phyloP scores from a whole-genome alignment of 2,797 vertebrate genomes.

The Ceyx erithaca region DNA sequence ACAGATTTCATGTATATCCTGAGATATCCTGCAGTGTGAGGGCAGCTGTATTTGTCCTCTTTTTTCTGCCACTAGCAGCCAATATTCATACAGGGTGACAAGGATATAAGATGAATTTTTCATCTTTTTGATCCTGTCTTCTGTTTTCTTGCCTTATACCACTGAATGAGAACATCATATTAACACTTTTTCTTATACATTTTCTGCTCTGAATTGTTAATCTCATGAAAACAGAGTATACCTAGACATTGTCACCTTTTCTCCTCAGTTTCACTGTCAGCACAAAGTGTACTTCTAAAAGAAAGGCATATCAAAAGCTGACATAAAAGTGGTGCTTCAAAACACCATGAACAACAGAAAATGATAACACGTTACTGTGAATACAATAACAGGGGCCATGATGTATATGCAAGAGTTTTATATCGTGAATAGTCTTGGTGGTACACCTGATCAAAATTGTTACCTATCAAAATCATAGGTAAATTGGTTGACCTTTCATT shows the following conservation, averaged over 20 bases:
- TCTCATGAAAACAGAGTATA: neutral
- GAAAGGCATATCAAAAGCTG: neutral
- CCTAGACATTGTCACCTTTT: neutral
- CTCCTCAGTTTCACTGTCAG: neutral
- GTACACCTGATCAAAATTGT: neutral
- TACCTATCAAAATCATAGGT: neutral
- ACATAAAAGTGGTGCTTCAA: neutral
- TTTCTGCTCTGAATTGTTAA: conserved; percentile 14
- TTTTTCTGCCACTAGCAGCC: neutral
- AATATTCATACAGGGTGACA: neutral
- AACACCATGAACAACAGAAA: neutral
- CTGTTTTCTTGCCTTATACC: neutral
- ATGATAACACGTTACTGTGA: neutral
- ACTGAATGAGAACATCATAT: neutral
- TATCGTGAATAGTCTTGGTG: neutral
- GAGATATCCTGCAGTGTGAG: neutral
- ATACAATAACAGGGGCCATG: neutral
- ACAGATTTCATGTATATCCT: neutral
- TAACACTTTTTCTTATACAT: neutral
- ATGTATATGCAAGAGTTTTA: neutral
- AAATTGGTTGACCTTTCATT: neutral
- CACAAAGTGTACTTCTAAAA: neutral
- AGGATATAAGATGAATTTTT: neutral
- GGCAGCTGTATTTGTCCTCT: neutral
- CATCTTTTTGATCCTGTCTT: neutral